Conservation (phyloP, 2,888 invertebrate genomes). For the Diplolepis rosae region DNA sequence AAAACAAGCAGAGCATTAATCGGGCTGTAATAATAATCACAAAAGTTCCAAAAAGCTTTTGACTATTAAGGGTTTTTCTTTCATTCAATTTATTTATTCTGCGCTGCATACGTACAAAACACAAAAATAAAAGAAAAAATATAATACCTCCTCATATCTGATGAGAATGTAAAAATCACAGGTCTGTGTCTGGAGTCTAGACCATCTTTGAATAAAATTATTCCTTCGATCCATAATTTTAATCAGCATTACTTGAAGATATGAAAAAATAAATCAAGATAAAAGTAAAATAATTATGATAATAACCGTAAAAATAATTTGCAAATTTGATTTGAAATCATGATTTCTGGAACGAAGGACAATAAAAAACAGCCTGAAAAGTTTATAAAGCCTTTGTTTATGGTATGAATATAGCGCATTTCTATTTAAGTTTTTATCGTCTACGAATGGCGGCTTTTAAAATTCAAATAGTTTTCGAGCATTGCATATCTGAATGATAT, state of each 20-base stretch:
- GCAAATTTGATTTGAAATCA: background rate
- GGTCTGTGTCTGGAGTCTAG: background rate
- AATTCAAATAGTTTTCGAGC: background rate
- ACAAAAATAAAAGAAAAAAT: background rate
- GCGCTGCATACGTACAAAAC: background rate
- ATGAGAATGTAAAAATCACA: no score
- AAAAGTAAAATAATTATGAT: background rate
- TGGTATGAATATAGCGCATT: background rate
- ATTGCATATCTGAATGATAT: background rate
- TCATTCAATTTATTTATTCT: background rate
- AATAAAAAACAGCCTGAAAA: background rate
- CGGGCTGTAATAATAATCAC: background rate
- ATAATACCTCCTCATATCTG: no score
- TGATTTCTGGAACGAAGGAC: background rate
- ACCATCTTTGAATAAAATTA: background rate
- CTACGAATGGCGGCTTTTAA: background rate
- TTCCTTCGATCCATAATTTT: background rate
- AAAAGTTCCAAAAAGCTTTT: background rate
- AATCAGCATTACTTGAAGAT: background rate
- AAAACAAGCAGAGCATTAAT: background rate
- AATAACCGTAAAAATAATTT: background rate
- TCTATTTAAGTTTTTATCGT: background rate
- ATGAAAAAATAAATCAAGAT: background rate
- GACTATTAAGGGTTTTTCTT: background rate
- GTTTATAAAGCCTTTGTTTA: background rate